phyloP scores from a whole-genome alignment of 2,113 vertebrate species.

The Grammomys dolichurus region DNA sequence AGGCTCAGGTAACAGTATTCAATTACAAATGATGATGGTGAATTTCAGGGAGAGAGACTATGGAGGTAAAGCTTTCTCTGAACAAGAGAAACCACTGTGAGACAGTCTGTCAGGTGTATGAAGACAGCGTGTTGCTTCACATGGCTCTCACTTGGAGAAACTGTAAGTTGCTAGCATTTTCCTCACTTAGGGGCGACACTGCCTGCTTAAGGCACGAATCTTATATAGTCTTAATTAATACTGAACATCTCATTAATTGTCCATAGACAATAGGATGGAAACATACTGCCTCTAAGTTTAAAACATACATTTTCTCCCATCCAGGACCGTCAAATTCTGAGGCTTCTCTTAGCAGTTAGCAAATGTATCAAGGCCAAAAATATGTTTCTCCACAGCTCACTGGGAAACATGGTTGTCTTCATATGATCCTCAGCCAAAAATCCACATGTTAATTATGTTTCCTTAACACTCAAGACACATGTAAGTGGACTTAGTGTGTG shows the following conservation, averaged over 20 bases:
- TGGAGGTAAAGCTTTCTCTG: not conserved
- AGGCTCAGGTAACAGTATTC: not conserved
- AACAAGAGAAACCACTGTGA: not conserved
- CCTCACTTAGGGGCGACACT: accelerated
- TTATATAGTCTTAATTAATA: not conserved
- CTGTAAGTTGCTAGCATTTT: not conserved
- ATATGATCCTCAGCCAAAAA: not conserved
- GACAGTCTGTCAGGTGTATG: too few species aligned
- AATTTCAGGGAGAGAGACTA: not conserved
- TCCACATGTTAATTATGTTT: not conserved
- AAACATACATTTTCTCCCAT: not conserved
- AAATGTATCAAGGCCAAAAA: not conserved
- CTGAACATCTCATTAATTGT: not conserved
- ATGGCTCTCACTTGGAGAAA: not conserved
- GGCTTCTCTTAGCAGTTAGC: not conserved
- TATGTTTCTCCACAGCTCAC: not conserved
- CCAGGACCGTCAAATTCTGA: not conserved
- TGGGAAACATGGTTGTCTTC: not conserved
- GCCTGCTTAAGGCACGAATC: not conserved
- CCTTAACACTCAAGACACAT: not conserved
- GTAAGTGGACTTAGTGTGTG: not conserved
- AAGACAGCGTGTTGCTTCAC: too few species aligned
- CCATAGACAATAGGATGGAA: not conserved
- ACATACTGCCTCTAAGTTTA: not conserved
- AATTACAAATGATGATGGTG: not conserved